phyloP scores from a whole-genome alignment of 2,888 invertebrate genomes.

The Hoplodrina ambigua region DNA sequence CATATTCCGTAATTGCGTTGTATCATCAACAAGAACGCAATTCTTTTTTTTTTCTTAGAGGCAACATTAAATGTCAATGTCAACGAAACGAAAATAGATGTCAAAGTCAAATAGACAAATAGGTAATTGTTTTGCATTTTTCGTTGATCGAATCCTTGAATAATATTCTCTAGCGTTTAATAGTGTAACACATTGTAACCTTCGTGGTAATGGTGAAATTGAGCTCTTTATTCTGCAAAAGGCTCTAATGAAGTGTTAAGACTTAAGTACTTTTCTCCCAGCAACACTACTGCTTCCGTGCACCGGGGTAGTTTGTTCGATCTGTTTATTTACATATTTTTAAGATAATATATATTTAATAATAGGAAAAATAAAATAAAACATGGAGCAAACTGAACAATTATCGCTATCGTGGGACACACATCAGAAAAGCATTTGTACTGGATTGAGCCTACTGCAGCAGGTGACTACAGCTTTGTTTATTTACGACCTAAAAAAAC shows the following conservation, averaged over 20 bases:
- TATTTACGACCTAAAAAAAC: too few species aligned
- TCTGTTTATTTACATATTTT: not conserved
- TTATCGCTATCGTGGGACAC: constrained; percentile 79
- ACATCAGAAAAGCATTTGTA: constrained; percentile 78
- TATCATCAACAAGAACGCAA: too few species aligned
- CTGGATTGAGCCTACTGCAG: constrained; percentile 79
- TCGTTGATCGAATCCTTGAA: too few species aligned
- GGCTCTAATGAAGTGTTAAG: too few species aligned
- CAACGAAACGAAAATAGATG: too few species aligned
- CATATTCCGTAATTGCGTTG: too few species aligned
- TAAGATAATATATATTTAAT: not conserved
- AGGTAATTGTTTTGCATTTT: too few species aligned
- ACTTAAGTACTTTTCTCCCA: not conserved
- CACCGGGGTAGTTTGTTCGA: not conserved
- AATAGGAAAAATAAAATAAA: constrained; percentile 12
- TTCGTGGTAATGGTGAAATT: not conserved
- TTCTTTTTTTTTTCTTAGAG: too few species aligned
- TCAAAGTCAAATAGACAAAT: too few species aligned
- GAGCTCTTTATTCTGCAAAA: too few species aligned
- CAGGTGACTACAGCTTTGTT: constrained; percentile 70
- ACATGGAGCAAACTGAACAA: constrained; percentile 67
- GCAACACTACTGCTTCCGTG: not conserved
- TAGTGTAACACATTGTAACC: not conserved
- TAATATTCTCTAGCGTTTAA: not conserved
- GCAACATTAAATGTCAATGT: too few species aligned